phyloP scores from a whole-genome alignment of 2,797 vertebrate species.

The Vultur gryphus region DNA sequence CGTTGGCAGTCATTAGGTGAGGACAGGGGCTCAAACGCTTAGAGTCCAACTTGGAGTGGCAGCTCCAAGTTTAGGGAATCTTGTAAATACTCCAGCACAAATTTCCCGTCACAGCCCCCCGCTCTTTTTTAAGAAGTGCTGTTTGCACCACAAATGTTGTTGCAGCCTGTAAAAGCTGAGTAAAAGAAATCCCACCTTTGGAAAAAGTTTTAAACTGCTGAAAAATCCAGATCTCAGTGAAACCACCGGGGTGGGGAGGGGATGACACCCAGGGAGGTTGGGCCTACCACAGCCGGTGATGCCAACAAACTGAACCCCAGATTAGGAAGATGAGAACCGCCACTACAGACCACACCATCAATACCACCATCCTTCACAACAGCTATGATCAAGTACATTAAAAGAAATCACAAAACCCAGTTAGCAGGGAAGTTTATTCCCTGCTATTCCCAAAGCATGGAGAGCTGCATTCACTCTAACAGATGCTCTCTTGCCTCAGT shows the following conservation, averaged over 20 bases:
- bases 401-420: neutral
- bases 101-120: rapidly evolving
- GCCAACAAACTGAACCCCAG: rapidly evolving
- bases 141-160: neutral
- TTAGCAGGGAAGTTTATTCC: neutral
- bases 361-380: neutral
- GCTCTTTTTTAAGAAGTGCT: neutral
- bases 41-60: rapidly evolving
- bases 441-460: neutral
- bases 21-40: neutral
- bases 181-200: neutral
- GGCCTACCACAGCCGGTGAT: neutral
- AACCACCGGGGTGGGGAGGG: neutral
- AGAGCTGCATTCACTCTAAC: neutral
- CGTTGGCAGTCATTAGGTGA: rapidly evolving
- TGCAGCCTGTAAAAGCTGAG: neutral
- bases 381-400: neutral
- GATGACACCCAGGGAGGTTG: neutral
- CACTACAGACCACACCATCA: neutral
- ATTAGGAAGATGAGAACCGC: neutral
- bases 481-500: neutral
- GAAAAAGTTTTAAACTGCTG: neutral
- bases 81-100: neutral
- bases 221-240: neutral
- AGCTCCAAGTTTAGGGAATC: neutral